These are phyloP conservation scores for Magallana gigas DNA, from an alignment of 1,140 invertebrate species.

Conservation along the genomic window DNA sequence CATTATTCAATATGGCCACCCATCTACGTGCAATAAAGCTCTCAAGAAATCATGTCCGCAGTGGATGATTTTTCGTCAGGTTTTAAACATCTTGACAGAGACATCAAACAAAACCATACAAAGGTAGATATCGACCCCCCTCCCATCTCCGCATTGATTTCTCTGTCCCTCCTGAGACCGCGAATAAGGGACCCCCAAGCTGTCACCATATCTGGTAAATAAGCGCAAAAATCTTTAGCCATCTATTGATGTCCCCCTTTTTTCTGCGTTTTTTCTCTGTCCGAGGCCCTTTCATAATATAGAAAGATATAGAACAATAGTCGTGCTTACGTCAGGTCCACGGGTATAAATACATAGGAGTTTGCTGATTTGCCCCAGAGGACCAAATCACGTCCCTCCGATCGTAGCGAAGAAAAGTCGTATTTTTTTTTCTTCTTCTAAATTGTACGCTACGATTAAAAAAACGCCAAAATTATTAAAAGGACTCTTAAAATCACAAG, in stretches of 20 bases:
- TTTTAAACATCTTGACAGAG: background rate
- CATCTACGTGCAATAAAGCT: too few relatives aligned
- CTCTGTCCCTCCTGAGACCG: background rate
- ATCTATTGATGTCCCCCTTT: slow-evolving; percentile 4
- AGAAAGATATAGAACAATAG: slow-evolving; percentile 6
- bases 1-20: too few relatives aligned
- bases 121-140: background rate
- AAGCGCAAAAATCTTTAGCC: slow-evolving; percentile 2
- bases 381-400: background rate
- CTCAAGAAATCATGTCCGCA: slow-evolving; percentile 2
- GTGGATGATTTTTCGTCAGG: background rate
- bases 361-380: background rate
- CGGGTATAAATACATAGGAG: background rate
- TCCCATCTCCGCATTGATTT: slow-evolving; percentile 14
- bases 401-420: background rate
- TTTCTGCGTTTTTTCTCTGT: slow-evolving; percentile 7
- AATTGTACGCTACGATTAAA: background rate
- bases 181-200: background rate
- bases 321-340: background rate
- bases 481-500: background rate
- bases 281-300: background rate
- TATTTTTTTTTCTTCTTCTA: background rate
- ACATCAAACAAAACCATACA: slow-evolving; percentile 14
- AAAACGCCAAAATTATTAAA: background rate
- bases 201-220: background rate